A percentile compares a stretch with the other conserved stretches of the same genome.
phyloP scores from a whole-genome alignment of 2,113 vertebrate species.

The Philantomba maxwellii region DNA sequence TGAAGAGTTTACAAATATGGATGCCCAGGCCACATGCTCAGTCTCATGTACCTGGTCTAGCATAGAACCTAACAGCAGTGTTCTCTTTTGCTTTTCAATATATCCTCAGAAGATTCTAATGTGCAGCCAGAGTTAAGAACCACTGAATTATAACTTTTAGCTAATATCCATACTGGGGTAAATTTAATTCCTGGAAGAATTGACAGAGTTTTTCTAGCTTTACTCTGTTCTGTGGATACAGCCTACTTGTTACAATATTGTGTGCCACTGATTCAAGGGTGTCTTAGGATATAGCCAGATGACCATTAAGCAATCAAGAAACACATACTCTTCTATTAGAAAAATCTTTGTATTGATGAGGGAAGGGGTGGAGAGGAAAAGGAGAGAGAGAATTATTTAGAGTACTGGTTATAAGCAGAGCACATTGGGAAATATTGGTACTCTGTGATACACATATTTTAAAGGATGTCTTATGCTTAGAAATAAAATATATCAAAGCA shows the following conservation, averaged over 20 bases:
- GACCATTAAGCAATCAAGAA: neutral
- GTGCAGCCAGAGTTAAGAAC: neutral
- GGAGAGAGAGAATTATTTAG: neutral
- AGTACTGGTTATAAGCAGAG: neutral
- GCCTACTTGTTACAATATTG: neutral
- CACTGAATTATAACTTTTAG: neutral
- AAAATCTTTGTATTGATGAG: neutral
- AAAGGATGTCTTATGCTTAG: neutral
- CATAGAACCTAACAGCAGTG: neutral
- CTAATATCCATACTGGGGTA: neutral
- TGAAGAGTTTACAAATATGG: neutral
- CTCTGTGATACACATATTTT: neutral
- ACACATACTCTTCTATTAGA: neutral
- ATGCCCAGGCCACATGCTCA: neutral
- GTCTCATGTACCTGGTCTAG: neutral
- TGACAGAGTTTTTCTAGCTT: neutral
- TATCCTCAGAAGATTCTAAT: neutral
- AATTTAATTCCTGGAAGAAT: neutral
- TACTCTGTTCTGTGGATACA: neutral
- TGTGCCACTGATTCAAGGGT: neutral
- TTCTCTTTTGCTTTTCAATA: neutral
- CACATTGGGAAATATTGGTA: neutral
- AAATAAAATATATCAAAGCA: constrained; percentile 6
- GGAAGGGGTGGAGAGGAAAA: neutral
- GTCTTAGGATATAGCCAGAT: neutral